Evolutionary conservation across 1,140 invertebrate genomes (phyloP).

Genomic region (Drosophila tropicalis): DNA sequence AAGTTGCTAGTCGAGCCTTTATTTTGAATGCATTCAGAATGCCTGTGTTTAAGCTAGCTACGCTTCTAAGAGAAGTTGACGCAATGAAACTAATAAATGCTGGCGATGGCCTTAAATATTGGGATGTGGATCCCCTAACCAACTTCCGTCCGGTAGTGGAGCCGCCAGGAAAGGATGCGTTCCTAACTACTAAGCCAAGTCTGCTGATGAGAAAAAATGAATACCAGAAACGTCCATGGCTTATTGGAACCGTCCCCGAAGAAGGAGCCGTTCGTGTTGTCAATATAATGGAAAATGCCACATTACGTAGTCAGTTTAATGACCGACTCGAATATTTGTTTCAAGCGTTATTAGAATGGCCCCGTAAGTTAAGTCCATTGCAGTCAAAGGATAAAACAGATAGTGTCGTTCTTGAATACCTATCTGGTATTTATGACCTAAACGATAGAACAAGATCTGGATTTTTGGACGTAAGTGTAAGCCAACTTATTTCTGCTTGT

Average conservation of each 20-base stretch:
- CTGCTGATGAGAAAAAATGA: slow-evolving; percentile 56
- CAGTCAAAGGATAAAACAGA: slow-evolving; percentile 38
- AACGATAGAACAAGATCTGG: slow-evolving; percentile 49
- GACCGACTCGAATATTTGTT: slow-evolving; percentile 50
- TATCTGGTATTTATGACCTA: slow-evolving; percentile 43
- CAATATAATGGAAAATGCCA: slow-evolving; percentile 61
- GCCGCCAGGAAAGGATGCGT: slow-evolving; percentile 50
- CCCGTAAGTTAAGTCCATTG: not conserved
- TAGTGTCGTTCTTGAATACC: slow-evolving; percentile 56
- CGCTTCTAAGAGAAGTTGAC: slow-evolving; percentile 64
- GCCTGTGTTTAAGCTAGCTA: slow-evolving; percentile 51
- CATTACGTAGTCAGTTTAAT: slow-evolving; percentile 66
- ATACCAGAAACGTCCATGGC: slow-evolving; percentile 78
- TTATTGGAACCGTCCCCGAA: slow-evolving; percentile 75
- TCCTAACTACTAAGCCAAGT: slow-evolving; percentile 76
- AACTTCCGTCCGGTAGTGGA: slow-evolving; percentile 83
- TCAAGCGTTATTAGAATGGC: slow-evolving; percentile 61
- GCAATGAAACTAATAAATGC: slow-evolving; percentile 65
- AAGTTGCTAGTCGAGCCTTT: slow-evolving; percentile 38
- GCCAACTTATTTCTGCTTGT: too few species aligned
- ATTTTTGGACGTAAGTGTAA: slow-evolving; percentile 69
- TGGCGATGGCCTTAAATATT: slow-evolving; percentile 68
- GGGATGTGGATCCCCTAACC: slow-evolving; percentile 81
- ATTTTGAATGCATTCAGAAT: slow-evolving; percentile 45
- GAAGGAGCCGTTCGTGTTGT: slow-evolving; percentile 82